Percentiles rank a stretch among this genome's conserved stretches.
These are phyloP conservation scores for Andrena fulva DNA, from an alignment of 2,888 invertebrate species.

Conservation along the genomic window DNA sequence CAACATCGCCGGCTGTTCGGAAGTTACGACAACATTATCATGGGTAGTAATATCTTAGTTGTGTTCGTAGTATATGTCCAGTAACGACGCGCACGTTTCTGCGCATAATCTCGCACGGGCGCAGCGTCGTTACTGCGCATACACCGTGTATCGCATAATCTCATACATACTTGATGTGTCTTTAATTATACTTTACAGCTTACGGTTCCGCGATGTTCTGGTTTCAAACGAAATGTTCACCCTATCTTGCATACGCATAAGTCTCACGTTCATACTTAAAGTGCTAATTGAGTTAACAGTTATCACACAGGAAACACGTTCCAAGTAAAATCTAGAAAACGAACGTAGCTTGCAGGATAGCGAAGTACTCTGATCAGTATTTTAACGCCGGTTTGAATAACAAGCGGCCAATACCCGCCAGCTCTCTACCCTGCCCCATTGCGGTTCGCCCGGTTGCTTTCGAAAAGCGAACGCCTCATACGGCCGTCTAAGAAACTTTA, in stretches of 20 bases:
- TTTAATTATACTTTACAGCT: constrained; percentile 41
- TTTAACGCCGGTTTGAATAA: constrained; percentile 8
- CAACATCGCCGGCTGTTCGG: constrained; percentile 24
- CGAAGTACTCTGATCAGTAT: constrained; percentile 4
- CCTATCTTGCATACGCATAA: constrained; percentile 26
- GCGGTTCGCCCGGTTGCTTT: neutral
- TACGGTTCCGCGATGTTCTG: constrained; percentile 12
- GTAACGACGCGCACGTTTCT: constrained; percentile 2
- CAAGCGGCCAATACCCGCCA: constrained; percentile 1
- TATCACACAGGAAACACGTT: constrained; percentile 60
- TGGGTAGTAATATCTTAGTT: constrained; percentile 30
- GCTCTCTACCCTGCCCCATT: neutral
- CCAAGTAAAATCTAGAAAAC: constrained; percentile 36
- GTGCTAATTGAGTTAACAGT: constrained; percentile 47
- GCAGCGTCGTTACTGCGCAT: neutral
- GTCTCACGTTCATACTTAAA: constrained; percentile 42
- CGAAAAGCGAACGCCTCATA: constrained; percentile 31
- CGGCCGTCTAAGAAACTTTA: constrained; percentile 45
- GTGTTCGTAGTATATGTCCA: constrained; percentile 15
- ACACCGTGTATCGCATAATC: constrained; percentile 4
- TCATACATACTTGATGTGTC: constrained; percentile 23
- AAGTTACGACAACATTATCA: constrained; percentile 20
- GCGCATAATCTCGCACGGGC: neutral
- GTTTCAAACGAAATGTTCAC: constrained; percentile 12
- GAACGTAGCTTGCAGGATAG: constrained; percentile 29